Evolutionary conservation across 2,797 vertebrate genomes (phyloP).

Genomic region (Vespertilio murinus): DNA sequence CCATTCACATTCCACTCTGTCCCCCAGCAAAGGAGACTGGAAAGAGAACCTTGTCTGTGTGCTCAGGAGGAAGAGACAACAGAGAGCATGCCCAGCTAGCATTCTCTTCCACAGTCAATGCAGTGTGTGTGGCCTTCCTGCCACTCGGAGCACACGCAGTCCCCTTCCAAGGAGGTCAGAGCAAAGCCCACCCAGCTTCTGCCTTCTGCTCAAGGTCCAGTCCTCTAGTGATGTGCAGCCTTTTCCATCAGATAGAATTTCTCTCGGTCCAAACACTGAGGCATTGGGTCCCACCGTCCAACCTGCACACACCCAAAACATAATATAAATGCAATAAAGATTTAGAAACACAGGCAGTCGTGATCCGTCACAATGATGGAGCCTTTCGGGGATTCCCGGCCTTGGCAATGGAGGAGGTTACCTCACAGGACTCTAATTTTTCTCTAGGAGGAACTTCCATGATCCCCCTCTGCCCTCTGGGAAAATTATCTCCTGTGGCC

Average conservation of each 20-base stretch:
- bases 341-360: background rate
- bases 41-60: background rate
- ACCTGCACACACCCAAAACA: background rate
- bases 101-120: background rate
- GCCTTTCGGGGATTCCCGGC: background rate
- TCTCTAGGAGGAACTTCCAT: background rate
- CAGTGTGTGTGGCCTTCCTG: background rate
- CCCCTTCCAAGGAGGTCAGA: background rate
- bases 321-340: background rate
- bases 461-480: background rate
- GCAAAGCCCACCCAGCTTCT: background rate
- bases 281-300: background rate
- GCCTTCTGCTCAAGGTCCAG: background rate
- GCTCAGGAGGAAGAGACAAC: background rate
- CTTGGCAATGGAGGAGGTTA: background rate
- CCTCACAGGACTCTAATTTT: background rate
- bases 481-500: background rate
- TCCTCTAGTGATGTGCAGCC: background rate
- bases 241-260: background rate
- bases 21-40: background rate
- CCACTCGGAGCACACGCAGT: background rate
- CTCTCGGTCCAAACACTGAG: background rate
- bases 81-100: background rate
- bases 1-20: background rate
- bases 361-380: too few species aligned